These are phyloP conservation scores for Phymatocera aterrima DNA, from an alignment of 2,888 invertebrate genomes.

Conservation along the genomic window DNA sequence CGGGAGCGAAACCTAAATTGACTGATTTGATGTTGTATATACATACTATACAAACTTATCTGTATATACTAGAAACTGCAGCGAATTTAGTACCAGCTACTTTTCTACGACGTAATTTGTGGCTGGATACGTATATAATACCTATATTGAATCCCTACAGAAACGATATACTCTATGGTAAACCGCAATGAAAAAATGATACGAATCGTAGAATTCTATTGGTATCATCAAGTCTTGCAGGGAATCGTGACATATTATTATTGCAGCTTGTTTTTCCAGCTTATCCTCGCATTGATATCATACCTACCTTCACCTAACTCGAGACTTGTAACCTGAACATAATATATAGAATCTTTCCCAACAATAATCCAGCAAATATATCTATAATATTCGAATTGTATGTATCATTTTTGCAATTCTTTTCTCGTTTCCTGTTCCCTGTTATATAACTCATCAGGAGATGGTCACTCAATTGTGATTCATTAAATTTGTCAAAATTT, in stretches of 20 bases:
- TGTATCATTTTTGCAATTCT: no score
- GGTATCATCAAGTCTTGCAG: not conserved
- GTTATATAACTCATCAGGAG: no score
- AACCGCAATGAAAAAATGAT: constrained; percentile 26
- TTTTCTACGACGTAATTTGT: constrained; percentile 28
- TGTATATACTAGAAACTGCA: constrained; percentile 4
- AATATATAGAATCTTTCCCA: no score
- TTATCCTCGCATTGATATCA: no score
- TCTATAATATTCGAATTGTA: no score
- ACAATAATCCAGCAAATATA: no score
- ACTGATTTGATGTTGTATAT: not conserved
- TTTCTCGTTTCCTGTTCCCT: no score
- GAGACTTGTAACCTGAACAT: no score
- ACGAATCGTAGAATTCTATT: constrained; percentile 17
- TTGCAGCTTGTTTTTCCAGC: not conserved
- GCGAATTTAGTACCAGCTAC: not conserved
- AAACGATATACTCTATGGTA: constrained; percentile 33
- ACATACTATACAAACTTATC: not conserved
- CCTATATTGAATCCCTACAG: not conserved
- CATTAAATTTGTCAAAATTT: no score
- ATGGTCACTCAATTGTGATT: no score
- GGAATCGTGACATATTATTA: constrained; percentile 46
- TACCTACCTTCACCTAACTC: no score
- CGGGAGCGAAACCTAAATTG: not conserved
- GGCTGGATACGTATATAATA: no score